Evolutionary conservation across 1,140 invertebrate genomes (phyloP), one percentile per base, ranked within the genome.

Genomic region (Dinothrombium tinctorium): DNA sequence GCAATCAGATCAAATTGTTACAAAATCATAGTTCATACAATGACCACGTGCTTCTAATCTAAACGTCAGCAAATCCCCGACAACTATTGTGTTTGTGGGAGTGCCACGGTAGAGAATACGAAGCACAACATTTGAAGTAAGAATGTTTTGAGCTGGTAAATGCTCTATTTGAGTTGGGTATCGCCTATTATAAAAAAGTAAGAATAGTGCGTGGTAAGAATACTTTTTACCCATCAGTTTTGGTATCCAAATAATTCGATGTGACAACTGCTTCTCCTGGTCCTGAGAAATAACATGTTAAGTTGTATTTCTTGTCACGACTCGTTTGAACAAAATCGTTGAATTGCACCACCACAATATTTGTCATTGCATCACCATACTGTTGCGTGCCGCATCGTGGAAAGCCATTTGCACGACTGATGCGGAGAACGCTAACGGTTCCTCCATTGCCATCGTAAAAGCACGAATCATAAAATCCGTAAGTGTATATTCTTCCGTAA

Each of bases 311-410:
- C 52, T 86, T 86, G 56, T 89, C 82, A 43, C 75, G 62, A 33
- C 76, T 76, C 1, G 82, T 87, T 62, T 87, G 81, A 0, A 89
- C 81, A 51, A 76, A 78, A 57, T 87, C 80, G 43, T 79, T 83
- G 58, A 87, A 86, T 59, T 89, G 82, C 0, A 89, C 81, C 15
- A 89, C 81, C 3, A 84, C 79, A 37, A 89, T 86, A 51, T 87
- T 89, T 29, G 81, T 86, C 71, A 86, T 76, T 1, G 78, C 80
- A 51, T 87, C 81, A 0, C 78, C 80, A 49, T 79, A 83, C 75
- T 83, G 56, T 49, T 81, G 76, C 2, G 81, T 87, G 17, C 82
- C 82, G 58, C 82, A 86, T 55, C 86, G 77, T 1, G 81, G 81
- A 57, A 83, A 84, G 20, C 80, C 81, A 56, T 82, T 76, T 1